These are phyloP conservation scores for Noctuana brunneofusca DNA, from an alignment of 2,888 invertebrate genomes.

Conservation along the genomic window DNA sequence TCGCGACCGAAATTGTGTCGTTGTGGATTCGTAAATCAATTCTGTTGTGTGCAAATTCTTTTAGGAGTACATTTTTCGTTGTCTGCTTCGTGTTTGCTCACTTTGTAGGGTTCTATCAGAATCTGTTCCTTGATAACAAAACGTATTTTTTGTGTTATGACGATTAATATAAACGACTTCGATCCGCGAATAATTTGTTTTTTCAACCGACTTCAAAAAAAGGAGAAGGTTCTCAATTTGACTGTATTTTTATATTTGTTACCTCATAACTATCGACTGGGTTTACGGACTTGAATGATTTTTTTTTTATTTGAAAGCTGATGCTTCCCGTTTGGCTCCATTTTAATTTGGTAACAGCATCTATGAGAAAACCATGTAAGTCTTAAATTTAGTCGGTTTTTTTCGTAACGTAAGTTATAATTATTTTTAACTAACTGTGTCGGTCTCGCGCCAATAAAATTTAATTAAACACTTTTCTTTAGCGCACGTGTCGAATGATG, in stretches of 20 bases:
- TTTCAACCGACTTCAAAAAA: slow-evolving; percentile 1
- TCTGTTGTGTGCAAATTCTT: slow-evolving; percentile 27
- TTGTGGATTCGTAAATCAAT: slow-evolving; percentile 30
- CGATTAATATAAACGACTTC: slow-evolving; percentile 1
- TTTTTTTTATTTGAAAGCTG: too few relatives aligned
- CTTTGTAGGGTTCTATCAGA: not conserved
- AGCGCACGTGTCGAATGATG: not conserved
- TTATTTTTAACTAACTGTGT: not conserved
- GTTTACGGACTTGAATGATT: too few relatives aligned
- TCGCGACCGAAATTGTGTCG: slow-evolving; percentile 26
- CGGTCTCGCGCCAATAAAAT: slow-evolving; percentile 10
- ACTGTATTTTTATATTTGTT: too few relatives aligned
- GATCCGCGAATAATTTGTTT: not conserved
- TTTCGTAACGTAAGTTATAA: too few relatives aligned
- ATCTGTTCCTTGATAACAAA: not conserved
- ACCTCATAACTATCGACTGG: too few relatives aligned
- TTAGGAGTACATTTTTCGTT: slow-evolving; percentile 15
- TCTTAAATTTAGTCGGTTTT: too few relatives aligned
- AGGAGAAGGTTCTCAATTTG: too few relatives aligned
- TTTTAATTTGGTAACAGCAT: too few relatives aligned
- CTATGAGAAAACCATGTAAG: too few relatives aligned
- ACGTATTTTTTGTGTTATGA: not conserved
- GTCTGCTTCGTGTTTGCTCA: slow-evolving; percentile 19
- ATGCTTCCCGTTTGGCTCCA: too few relatives aligned
- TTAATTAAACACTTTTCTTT: slow-evolving; percentile 10